These are phyloP conservation scores for Enteromius mattozi DNA, from an alignment of 2,797 vertebrate genomes.

Conservation along the genomic window DNA sequence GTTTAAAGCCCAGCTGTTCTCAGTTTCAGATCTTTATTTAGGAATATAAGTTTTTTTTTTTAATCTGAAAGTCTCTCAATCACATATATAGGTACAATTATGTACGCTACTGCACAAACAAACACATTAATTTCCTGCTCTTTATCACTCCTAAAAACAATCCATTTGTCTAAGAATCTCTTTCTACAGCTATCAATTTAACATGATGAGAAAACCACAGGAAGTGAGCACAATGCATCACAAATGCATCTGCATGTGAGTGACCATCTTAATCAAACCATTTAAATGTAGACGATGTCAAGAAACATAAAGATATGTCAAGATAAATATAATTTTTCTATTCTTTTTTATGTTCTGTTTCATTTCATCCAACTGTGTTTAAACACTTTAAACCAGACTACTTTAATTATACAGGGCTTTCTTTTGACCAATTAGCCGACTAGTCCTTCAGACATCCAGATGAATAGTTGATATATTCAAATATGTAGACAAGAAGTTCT, in stretches of 20 bases:
- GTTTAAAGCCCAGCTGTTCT: background rate
- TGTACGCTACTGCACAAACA: background rate
- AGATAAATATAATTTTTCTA: background rate
- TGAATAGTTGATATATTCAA: background rate
- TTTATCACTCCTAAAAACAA: constrained; percentile 5
- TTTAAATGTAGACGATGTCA: background rate
- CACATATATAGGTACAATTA: background rate
- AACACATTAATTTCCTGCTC: constrained; percentile 6
- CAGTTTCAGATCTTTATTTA: background rate
- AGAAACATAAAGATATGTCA: background rate
- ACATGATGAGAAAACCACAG: background rate
- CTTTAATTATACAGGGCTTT: background rate
- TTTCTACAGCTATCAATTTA: background rate
- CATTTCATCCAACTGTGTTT: background rate
- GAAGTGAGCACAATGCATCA: background rate
- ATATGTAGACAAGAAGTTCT: background rate
- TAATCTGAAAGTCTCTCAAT: constrained; percentile 6
- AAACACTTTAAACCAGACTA: background rate
- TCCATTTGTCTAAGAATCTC: background rate
- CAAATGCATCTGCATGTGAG: constrained; percentile 6
- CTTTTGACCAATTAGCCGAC: background rate
- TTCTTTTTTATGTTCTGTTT: background rate
- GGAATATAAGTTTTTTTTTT: background rate
- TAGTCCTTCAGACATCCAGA: background rate
- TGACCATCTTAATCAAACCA: background rate